phyloP scores from a whole-genome alignment of 35 echinoderm and acorn worm genomes.

The Stichopus chloronotus region DNA sequence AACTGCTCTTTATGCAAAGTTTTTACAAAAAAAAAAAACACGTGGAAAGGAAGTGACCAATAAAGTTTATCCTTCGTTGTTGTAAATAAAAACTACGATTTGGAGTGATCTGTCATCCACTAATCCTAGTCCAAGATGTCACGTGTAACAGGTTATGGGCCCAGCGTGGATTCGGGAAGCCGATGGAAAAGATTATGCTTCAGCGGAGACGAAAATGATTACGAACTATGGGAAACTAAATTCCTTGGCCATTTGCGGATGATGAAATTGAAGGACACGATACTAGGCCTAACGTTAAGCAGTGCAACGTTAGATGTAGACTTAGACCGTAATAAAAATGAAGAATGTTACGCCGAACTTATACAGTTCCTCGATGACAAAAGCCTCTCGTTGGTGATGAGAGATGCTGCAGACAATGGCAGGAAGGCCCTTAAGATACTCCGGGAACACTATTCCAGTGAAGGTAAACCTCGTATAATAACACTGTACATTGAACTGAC shows the following conservation, averaged over 20 bases:
- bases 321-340: slow-evolving; percentile 22
- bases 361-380: slow-evolving; percentile 35
- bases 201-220: slow-evolving; percentile 30
- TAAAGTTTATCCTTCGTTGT: too few relatives aligned
- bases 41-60: too few relatives aligned
- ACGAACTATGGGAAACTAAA: slow-evolving; percentile 36
- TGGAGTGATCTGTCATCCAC: too few relatives aligned
- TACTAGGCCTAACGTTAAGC: slow-evolving; percentile 24
- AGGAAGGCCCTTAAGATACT: slow-evolving; percentile 41
- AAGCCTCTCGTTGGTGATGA: background rate
- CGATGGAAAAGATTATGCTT: background rate
- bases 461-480: too few relatives aligned
- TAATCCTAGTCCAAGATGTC: too few relatives aligned
- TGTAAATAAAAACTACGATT: too few relatives aligned
- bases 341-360: too few relatives aligned
- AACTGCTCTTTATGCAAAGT: too few relatives aligned
- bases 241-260: slow-evolving; percentile 39
- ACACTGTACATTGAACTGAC: too few relatives aligned
- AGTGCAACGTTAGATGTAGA: slow-evolving; percentile 27
- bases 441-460: slow-evolving; percentile 55
- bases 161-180: too few relatives aligned
- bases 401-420: slow-evolving; percentile 27
- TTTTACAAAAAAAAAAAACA: too few relatives aligned
- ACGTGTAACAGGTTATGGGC: too few relatives aligned
- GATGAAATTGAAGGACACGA: slow-evolving; percentile 35